A percentile compares a stretch with the other conserved stretches of the same genome.
phyloP scores from a whole-genome alignment of 2,797 vertebrate species.

The Paguma larvata region DNA sequence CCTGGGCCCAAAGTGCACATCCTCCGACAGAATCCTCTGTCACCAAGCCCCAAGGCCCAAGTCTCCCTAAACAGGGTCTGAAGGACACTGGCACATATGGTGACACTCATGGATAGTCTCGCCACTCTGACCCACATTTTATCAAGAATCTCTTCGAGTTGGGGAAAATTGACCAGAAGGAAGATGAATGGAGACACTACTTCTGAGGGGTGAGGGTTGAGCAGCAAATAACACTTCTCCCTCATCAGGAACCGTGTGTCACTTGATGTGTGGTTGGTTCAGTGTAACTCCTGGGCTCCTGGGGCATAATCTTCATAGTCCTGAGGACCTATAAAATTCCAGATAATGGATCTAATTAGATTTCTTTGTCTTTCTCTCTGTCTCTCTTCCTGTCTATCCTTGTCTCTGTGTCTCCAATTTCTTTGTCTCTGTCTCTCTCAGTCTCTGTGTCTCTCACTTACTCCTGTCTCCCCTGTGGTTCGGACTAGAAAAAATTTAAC shows the following conservation, averaged over 20 bases:
- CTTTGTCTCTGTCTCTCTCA: no score
- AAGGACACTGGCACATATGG: accelerated
- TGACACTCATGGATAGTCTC: background rate
- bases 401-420: no score
- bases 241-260: background rate
- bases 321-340: background rate
- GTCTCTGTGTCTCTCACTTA: no score
- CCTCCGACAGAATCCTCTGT: background rate
- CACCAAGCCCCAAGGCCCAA: accelerated
- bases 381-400: background rate
- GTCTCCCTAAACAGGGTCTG: background rate
- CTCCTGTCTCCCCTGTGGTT: no score
- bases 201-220: background rate
- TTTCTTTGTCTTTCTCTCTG: background rate
- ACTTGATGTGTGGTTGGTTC: background rate
- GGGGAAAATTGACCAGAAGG: background rate
- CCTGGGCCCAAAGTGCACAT: accelerated
- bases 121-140: background rate
- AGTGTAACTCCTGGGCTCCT: background rate
- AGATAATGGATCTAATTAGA: background rate
- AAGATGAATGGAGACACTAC: background rate
- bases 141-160: background rate
- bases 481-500: no score
- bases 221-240: background rate
- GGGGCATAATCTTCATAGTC: background rate